Evolutionary conservation across 2,888 invertebrate species (phyloP), one percentile per base, ranked within the genome.

Genomic region (Pelosia muscerda): DNA sequence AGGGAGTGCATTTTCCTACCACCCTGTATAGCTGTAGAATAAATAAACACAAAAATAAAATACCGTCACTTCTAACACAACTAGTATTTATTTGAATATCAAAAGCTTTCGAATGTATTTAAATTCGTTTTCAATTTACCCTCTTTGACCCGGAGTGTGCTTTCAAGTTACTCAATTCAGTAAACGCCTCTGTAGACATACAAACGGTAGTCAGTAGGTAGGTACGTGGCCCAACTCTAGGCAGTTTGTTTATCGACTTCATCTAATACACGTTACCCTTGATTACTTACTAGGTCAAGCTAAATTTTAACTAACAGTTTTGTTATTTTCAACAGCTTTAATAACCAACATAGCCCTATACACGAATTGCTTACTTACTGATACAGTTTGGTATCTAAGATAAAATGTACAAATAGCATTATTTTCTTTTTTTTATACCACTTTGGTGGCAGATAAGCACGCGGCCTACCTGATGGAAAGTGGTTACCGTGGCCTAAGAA

Each of bases 251-350:
- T 61, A 66, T 66, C 56, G 42, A 9, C 56, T 34, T 54, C 53
- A 34, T 31, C 34, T 63, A 63, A 63, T 34, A 25, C 54, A 34
- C 53, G 31, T 63, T 54, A 61, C 61, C 59, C 66, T 68, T 31
- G 55, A 63, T 81, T 68, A 64, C 73, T 75, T 65, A 78, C 23
- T 53, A 73, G 78, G 78, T 68, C 71, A 78, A 65, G 81, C 69
- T 75, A 72, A 78, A 78, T 76, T 78, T 72, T 72, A 65, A 73
- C 63, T 76, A 72, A 73, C 65, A 54, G 34, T 34, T 31, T 63
- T 23, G 31, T 63, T 63, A 63, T 63, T 53, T 31, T 53, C 54
- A 4, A 31, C 54, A 28, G 19, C n/a, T 63, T 63, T 63, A 63
- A 34, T 54, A 63, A 19, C 34, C 22, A 34, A n/a, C 0, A 19